Evolutionary conservation across 2,888 invertebrate genomes (phyloP).

Genomic region (Cheilosia impressa): DNA sequence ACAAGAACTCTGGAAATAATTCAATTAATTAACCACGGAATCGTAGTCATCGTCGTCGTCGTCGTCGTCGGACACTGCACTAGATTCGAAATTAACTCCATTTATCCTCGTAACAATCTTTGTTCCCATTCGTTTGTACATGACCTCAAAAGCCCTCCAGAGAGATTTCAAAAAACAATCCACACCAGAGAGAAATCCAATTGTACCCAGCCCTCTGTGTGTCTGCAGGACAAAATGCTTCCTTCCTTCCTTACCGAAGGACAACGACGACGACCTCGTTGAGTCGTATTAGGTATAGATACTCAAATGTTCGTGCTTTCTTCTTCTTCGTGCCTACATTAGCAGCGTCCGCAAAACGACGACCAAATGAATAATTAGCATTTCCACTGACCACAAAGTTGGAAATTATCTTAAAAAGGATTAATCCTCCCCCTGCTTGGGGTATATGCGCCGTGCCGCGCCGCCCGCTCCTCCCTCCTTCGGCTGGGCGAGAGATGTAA

Average conservation of each 20-base stretch:
- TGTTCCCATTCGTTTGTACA: slow-evolving; percentile 31
- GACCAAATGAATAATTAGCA: slow-evolving; percentile 46
- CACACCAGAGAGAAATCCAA: slow-evolving; percentile 9
- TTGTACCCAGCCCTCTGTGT: slow-evolving; percentile 17
- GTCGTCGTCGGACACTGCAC: slow-evolving; percentile 23
- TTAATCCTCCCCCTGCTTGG: slow-evolving; percentile 12
- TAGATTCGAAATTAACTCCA: slow-evolving; percentile 31
- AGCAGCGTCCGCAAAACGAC: slow-evolving; percentile 37
- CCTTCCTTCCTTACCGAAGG: not conserved
- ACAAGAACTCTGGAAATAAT: slow-evolving; percentile 21
- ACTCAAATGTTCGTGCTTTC: not conserved
- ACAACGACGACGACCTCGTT: not conserved
- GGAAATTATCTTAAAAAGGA: slow-evolving; percentile 45
- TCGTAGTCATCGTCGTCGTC: slow-evolving; percentile 13
- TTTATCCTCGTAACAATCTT: slow-evolving; percentile 40
- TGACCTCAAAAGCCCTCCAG: slow-evolving; percentile 33
- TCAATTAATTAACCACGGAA: slow-evolving; percentile 41
- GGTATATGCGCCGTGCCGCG: too few species aligned
- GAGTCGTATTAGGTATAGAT: slow-evolving; percentile 5
- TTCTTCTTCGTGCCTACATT: slow-evolving; percentile 24
- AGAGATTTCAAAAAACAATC: slow-evolving; percentile 34
- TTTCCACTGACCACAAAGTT: slow-evolving; percentile 47
- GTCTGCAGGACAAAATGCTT: not conserved
- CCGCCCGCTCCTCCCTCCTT: not conserved
- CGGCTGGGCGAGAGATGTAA: not conserved